phyloP scores from a whole-genome alignment of 2,797 vertebrate genomes.

The Acanthiza pusilla region DNA sequence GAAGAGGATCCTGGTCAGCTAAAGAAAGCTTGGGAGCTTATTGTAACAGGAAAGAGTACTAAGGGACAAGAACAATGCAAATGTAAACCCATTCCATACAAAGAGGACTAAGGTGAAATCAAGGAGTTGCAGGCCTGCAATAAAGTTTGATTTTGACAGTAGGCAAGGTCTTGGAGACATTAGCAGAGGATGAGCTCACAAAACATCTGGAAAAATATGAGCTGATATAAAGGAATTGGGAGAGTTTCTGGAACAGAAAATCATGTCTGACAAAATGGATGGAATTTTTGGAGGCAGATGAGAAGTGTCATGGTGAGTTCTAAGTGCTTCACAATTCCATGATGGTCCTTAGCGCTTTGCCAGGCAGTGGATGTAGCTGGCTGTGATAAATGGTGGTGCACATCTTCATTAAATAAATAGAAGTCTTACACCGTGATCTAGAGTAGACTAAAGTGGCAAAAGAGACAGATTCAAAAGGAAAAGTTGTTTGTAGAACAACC shows the following conservation, averaged over 20 bases:
- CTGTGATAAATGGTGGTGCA: neutral
- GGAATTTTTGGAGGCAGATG: constrained; percentile 13
- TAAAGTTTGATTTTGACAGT: constrained; percentile 60
- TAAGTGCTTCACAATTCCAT: neutral
- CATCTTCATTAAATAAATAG: neutral
- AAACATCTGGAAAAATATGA: constrained; percentile 52
- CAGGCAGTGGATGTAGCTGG: neutral
- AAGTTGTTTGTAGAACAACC: neutral
- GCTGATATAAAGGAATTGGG: constrained; percentile 18
- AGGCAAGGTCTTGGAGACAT: constrained; percentile 37
- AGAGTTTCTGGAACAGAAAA: constrained; percentile 6
- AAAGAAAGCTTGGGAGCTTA: neutral
- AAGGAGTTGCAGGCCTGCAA: constrained; percentile 23
- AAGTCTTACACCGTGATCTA: neutral
- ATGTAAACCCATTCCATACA: constrained; percentile 8
- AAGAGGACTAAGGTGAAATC: constrained; percentile 42
- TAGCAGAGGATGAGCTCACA: constrained; percentile 51
- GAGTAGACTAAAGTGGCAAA: neutral
- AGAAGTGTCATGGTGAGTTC: neutral
- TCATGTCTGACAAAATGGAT: neutral
- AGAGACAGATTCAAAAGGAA: neutral
- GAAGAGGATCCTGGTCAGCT: constrained; percentile 32
- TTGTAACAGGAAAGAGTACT: constrained; percentile 6
- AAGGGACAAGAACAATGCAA: constrained; percentile 17
- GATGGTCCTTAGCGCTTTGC: neutral